Base-by-base conservation (phyloP, 2,888 invertebrate genomes). In the Camptogramma bilineatum region DNA sequence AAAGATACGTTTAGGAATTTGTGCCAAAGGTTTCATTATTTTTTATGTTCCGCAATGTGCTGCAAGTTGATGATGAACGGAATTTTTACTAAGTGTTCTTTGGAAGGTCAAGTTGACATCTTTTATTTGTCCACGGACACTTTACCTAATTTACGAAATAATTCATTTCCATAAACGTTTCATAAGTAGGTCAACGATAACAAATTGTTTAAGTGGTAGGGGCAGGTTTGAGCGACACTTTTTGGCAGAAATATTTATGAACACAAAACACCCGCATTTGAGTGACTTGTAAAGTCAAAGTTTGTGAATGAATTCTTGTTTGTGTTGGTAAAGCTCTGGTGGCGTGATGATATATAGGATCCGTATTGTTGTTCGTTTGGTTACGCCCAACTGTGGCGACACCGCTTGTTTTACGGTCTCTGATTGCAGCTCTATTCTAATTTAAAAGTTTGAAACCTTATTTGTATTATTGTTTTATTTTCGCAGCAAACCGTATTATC, bases 241-340 rank as follows among this genome's bases (percentile, higher is more conserved):
- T 63, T 53, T 61, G 64, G 55, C 52, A 66, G 58, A 52, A n/a
- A 42, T 54, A 52, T 63, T 68, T 51, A 51, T 50, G 52, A 66
- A 57, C 54, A 60, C 42, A 59, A 62, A 68, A 68, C 52, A 51
- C 55, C 66, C 56, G 62, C 52, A 53, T 64, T 65, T 56, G 47
- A 54, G 39, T 58, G 52, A 52, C 52, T 39, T 70, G 28, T 61
- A 51, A 58, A 62, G 46, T 10, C 21, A 34, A 70, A 68, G 58
- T 67, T 64, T 63, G 46, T 52, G 31, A 52, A 46, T 34, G 51
- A 51, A 51, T n/a, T 13, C 19, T 31, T 9, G 8, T 21, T 17
- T 9, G 39, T 42, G 24, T 13, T 4, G 4, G 4, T n/a, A 44
- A 16, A 39, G 13, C 34, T 39, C 34, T 39, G 34, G 34, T 2